These are phyloP conservation scores for Pheosia gnoma DNA, from an alignment of 2,888 invertebrate genomes.

Conservation along the genomic window DNA sequence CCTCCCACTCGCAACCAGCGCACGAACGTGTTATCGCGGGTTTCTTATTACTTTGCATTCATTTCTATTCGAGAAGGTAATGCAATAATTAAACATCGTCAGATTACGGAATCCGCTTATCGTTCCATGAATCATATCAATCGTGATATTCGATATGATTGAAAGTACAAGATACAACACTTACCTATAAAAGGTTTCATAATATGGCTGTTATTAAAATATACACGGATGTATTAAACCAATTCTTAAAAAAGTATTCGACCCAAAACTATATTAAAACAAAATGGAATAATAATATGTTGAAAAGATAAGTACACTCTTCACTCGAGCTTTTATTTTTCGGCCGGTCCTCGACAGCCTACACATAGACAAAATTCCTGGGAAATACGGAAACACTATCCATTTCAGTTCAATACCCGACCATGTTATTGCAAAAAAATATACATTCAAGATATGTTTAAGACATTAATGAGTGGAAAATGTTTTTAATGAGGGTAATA, in stretches of 20 bases:
- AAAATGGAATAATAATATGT: not conserved
- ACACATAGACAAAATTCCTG: not conserved
- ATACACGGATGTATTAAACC: no score
- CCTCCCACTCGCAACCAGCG: conserved; percentile 74
- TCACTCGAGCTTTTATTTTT: not conserved
- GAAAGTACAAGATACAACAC: not conserved
- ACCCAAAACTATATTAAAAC: not conserved
- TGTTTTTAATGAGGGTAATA: not conserved
- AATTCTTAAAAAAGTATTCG: no score
- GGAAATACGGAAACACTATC: conserved; percentile 30
- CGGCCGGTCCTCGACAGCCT: not conserved
- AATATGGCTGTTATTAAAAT: no score
- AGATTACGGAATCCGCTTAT: conserved; percentile 68
- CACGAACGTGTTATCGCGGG: conserved; percentile 72
- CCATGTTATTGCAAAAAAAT: conserved; percentile 15
- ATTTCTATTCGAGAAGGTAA: conserved; percentile 65
- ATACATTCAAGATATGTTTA: conserved; percentile 3
- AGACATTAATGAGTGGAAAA: conserved; percentile 5
- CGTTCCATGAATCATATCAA: conserved; percentile 60
- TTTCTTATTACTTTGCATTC: conserved; percentile 79
- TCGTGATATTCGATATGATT: conserved; percentile 46
- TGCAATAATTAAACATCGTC: conserved; percentile 65
- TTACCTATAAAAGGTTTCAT: no score
- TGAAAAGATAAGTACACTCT: not conserved
- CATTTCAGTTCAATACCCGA: conserved; percentile 45